These are phyloP conservation scores for Uloborus diversus DNA, from an alignment of 1,140 invertebrate genomes.

Conservation along the genomic window DNA sequence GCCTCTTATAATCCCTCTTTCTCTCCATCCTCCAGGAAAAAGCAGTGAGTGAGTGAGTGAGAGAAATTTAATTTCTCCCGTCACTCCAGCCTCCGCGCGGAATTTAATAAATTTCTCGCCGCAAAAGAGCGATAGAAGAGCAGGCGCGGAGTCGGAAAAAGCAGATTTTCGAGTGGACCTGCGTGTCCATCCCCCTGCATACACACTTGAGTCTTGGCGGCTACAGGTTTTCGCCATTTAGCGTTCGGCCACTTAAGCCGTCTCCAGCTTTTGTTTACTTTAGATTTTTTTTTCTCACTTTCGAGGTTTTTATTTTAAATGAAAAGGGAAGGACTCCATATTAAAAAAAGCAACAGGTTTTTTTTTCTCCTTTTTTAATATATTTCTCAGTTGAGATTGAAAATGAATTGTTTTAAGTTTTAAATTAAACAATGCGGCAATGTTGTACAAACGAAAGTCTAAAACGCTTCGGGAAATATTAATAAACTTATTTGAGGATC, in stretches of 20 bases:
- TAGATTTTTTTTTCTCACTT: conserved; percentile 6
- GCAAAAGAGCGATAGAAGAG: background rate
- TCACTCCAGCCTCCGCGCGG: conserved; percentile 9
- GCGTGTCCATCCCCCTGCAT: background rate
- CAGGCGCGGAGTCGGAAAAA: background rate
- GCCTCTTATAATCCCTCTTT: conserved; percentile 39
- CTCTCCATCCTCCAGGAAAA: background rate
- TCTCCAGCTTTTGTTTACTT: conserved; percentile 36
- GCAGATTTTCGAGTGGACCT: conserved; percentile 21
- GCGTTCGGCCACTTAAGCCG: background rate
- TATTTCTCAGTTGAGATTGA: background rate
- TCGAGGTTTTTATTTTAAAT: background rate
- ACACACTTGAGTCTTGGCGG: conserved; percentile 8
- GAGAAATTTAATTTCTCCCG: conserved; percentile 43
- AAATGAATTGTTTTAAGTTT: no score
- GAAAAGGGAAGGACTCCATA: conserved; percentile 5
- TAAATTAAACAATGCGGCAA: no score
- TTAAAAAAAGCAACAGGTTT: background rate
- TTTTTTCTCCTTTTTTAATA: no score
- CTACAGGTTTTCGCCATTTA: conserved; percentile 40
- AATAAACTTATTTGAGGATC: no score
- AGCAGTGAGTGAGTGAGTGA: background rate
- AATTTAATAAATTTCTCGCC: conserved; percentile 43
- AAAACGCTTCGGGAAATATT: no score
- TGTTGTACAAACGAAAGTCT: no score